These are phyloP conservation scores for Triplophysa tibetana DNA, from an alignment of 2,113 vertebrate species.

Conservation along the genomic window DNA sequence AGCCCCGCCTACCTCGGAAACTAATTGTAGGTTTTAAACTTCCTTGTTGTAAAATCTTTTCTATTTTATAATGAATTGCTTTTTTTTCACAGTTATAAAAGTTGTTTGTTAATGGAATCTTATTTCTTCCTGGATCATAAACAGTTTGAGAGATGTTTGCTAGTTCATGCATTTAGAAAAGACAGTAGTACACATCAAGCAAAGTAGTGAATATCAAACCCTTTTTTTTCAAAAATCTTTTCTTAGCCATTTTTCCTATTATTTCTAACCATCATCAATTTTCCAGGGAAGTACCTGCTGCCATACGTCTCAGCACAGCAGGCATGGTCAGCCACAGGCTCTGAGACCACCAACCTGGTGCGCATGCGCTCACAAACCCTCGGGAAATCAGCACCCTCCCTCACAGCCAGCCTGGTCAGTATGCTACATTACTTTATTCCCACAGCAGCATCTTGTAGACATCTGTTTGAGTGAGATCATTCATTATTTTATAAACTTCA, in stretches of 20 bases:
- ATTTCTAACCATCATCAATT: not conserved
- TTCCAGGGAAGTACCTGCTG: conserved; percentile 88
- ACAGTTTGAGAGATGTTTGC: too few species aligned
- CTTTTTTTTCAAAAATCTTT: too few species aligned
- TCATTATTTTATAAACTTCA: not conserved
- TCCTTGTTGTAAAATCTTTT: too few species aligned
- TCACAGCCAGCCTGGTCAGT: conserved; percentile 87
- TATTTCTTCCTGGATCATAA: too few species aligned
- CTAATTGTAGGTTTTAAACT: not conserved
- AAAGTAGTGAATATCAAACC: too few species aligned
- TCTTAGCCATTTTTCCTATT: too few species aligned
- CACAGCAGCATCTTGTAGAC: not conserved
- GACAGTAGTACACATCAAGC: too few species aligned
- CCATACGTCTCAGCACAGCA: conserved; percentile 74
- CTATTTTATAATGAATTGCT: not conserved
- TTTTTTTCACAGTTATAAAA: not conserved
- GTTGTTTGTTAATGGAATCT: too few species aligned
- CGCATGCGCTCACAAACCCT: conserved; percentile 87
- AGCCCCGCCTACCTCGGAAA: too few species aligned
- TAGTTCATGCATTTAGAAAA: too few species aligned
- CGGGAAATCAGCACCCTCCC: conserved; percentile 91
- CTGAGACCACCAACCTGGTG: conserved; percentile 87
- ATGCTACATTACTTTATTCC: not conserved
- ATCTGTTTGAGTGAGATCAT: not conserved
- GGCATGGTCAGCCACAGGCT: conserved; percentile 65